A percentile compares a stretch with the other conserved stretches of the same genome.
Evolutionary conservation across 2,888 invertebrate species (phyloP).

Genomic region (Pogonocherus hispidulus): DNA sequence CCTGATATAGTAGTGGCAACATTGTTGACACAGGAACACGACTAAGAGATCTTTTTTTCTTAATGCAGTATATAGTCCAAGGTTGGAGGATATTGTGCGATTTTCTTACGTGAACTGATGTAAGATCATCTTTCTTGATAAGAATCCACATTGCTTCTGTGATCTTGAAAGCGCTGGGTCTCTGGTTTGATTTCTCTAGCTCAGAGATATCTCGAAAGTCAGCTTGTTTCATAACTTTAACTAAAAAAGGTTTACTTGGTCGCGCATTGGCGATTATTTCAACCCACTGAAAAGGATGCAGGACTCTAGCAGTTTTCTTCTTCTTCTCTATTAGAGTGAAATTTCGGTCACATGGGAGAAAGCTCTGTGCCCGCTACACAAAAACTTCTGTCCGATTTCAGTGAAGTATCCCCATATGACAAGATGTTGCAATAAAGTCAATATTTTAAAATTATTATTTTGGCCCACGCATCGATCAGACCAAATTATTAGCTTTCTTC

Average conservation of each 20-base stretch:
- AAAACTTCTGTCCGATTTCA: conserved; percentile 27
- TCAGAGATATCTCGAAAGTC: neutral
- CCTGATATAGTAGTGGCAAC: too few species aligned
- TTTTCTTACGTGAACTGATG: too few species aligned
- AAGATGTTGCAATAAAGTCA: conserved; percentile 12
- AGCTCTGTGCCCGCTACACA: conserved; percentile 26
- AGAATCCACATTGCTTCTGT: too few species aligned
- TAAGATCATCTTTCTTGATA: too few species aligned
- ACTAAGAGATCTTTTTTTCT: too few species aligned
- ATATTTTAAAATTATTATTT: conserved; percentile 33
- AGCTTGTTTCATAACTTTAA: neutral
- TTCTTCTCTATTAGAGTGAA: conserved; percentile 31
- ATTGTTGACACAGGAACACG: too few species aligned
- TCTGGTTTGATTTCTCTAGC: too few species aligned
- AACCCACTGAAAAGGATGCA: conserved; percentile 28
- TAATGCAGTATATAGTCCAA: too few species aligned
- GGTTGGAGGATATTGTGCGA: too few species aligned
- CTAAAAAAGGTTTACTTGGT: neutral
- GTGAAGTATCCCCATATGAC: conserved; percentile 11
- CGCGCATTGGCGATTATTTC: conserved; percentile 29
- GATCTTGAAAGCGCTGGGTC: too few species aligned
- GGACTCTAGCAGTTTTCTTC: conserved; percentile 17
- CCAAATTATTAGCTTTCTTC: conserved; percentile 9
- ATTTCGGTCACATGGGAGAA: conserved; percentile 28
- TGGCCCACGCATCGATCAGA: conserved; percentile 36